Evolutionary conservation across 2,888 invertebrate genomes (phyloP).

Genomic region (Sepiola atlantica): DNA sequence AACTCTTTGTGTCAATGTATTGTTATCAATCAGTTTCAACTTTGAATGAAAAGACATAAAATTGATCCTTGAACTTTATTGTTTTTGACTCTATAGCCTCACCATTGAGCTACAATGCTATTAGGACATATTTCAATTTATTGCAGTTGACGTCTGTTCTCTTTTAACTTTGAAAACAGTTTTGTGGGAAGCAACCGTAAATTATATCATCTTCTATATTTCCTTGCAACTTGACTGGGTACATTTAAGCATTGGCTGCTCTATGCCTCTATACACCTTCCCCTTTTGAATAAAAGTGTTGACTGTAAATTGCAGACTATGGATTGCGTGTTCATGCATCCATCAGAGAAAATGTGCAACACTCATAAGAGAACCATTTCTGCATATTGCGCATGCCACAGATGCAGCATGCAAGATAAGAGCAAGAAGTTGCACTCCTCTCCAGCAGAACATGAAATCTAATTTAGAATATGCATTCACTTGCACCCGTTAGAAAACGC

Average conservation of each 20-base stretch:
- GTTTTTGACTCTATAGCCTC: neutral
- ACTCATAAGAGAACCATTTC: conserved; percentile 19
- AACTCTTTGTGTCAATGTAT: neutral
- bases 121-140: neutral
- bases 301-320: neutral
- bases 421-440: neutral
- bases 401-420: neutral
- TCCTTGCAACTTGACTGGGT: neutral
- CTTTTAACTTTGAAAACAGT: conserved; percentile 1
- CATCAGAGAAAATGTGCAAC: neutral
- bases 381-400: conserved; percentile 13
- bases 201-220: conserved; percentile 32
- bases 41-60: neutral
- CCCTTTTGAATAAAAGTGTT: neutral
- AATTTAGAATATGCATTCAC: conserved; percentile 11
- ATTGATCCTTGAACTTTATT: neutral
- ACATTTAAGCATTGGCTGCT: neutral
- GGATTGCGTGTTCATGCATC: conserved; percentile 15
- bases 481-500: neutral
- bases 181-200: neutral
- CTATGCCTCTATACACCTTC: neutral
- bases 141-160: neutral
- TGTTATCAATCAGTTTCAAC: neutral
- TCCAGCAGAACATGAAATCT: conserved; percentile 32
- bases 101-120: neutral